Percentiles rank a stretch among this genome's conserved stretches.
phyloP scores from a whole-genome alignment of 2,113 vertebrate species.

The Vulpes lagopus region DNA sequence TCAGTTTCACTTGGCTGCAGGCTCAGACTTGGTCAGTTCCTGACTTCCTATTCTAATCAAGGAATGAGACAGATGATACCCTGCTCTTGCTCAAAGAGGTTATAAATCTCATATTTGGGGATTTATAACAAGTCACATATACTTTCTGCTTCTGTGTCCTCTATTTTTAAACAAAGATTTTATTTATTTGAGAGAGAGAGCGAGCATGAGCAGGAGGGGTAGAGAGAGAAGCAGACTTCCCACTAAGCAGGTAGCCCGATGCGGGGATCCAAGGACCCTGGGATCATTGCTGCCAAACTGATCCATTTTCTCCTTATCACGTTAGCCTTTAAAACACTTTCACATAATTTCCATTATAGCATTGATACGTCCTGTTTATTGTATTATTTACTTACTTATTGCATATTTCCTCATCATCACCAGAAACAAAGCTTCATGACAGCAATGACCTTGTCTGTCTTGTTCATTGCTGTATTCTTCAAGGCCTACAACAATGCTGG shows the following conservation, averaged over 20 bases:
- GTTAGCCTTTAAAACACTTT: not conserved
- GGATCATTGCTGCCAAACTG: not conserved
- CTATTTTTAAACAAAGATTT: not conserved
- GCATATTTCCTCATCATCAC: not conserved
- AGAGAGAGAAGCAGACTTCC: too few species aligned
- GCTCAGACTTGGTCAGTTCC: not conserved
- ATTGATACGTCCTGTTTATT: not conserved
- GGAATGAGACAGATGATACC: not conserved
- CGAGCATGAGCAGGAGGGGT: too few species aligned
- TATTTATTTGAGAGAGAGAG: too few species aligned
- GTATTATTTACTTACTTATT: not conserved
- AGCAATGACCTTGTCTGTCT: not conserved
- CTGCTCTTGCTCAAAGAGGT: not conserved
- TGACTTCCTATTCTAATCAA: not conserved
- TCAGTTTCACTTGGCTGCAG: not conserved
- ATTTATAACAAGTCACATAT: not conserved
- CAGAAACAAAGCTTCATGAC: not conserved
- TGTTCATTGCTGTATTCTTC: not conserved
- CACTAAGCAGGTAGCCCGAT: too few species aligned
- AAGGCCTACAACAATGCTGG: not conserved
- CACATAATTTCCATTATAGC: not conserved
- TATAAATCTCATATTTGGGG: not conserved
- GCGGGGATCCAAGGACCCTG: too few species aligned
- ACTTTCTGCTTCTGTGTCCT: not conserved
- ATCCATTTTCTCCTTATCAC: not conserved